A percentile compares a stretch with the other conserved stretches of the same genome.
phyloP scores from a whole-genome alignment of 2,113 vertebrate species.

The Platichthys flesus region DNA sequence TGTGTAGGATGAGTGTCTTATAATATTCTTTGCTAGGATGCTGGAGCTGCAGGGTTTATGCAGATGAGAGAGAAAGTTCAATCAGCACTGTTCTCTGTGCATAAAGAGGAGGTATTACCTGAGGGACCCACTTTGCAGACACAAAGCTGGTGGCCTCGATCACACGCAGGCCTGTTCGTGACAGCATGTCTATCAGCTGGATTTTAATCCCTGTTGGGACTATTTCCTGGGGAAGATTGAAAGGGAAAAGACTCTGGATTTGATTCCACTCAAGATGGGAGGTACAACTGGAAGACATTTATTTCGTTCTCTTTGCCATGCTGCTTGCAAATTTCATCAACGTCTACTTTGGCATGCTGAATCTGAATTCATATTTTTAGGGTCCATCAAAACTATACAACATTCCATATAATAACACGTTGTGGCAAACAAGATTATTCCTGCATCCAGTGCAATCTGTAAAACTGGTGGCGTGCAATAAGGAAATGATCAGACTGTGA shows the following conservation, averaged over 20 bases:
- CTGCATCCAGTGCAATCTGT: conserved; percentile 47
- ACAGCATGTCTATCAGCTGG: conserved; percentile 92
- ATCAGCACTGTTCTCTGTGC: conserved; percentile 13
- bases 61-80: conserved; percentile 28
- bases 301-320: neutral
- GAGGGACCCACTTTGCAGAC: conserved; percentile 95
- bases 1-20: neutral
- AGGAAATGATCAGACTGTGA: conserved; percentile 61
- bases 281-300: conserved; percentile 30
- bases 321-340: conserved; percentile 5
- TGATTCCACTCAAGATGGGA: conserved; percentile 42
- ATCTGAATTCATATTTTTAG: neutral
- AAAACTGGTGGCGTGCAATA: conserved; percentile 37
- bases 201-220: conserved; percentile 92
- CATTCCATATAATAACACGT: conserved; percentile 22
- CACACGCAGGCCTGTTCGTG: conserved; percentile 89
- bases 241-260: conserved; percentile 56
- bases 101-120: conserved; percentile 85
- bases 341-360: conserved; percentile 21
- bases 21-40: conserved; percentile 28
- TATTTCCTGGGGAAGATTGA: conserved; percentile 84
- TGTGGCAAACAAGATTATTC: conserved; percentile 27
- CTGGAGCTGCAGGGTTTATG: conserved; percentile 16
- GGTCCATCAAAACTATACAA: neutral
- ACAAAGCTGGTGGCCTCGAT: conserved; percentile 97